A percentile compares a stretch with the other conserved stretches of the same genome.
Conservation (phyloP, 2,797 vertebrate genomes). For the Esox lucius region DNA sequence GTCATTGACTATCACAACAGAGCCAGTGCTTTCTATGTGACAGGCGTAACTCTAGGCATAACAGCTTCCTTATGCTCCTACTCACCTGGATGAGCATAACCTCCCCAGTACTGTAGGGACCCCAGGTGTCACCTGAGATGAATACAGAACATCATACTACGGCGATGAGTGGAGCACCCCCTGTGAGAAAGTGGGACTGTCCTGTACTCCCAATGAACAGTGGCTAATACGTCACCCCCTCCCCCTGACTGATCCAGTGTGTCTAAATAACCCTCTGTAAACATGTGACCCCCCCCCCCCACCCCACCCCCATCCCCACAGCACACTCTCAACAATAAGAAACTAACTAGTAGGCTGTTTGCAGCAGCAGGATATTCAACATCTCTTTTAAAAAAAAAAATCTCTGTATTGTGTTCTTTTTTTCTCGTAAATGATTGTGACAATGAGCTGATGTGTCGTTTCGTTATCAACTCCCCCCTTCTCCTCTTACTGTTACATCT, state of each 20-base stretch:
- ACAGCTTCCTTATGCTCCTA: neutral
- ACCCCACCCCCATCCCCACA: constrained; percentile 5
- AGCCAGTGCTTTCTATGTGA: constrained; percentile 7
- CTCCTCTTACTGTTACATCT: constrained; percentile 37
- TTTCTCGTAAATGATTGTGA: constrained; percentile 51
- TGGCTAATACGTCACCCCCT: constrained; percentile 24
- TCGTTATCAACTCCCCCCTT: constrained; percentile 33
- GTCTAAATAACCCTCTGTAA: constrained; percentile 39
- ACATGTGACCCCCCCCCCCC: constrained; percentile 15
- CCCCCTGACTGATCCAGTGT: constrained; percentile 22
- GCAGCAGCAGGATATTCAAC: constrained; percentile 52
- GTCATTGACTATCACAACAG: neutral
- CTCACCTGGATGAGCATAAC: neutral
- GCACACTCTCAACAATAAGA: constrained; percentile 37
- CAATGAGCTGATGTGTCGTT: constrained; percentile 52
- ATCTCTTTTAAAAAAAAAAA: constrained; percentile 26
- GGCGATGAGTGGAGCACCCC: constrained; percentile 27
- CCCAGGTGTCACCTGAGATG: constrained; percentile 24
- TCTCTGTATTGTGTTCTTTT: constrained; percentile 35
- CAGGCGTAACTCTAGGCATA: neutral
- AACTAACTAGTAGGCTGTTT: constrained; percentile 55
- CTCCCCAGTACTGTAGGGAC: constrained; percentile 5
- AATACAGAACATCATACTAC: neutral
- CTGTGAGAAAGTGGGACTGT: constrained; percentile 34
- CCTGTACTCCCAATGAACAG: constrained; percentile 37